Percentiles rank a stretch among this genome's conserved stretches.
phyloP scores from a whole-genome alignment of 2,797 vertebrate genomes.

The Galaxias olidus region DNA sequence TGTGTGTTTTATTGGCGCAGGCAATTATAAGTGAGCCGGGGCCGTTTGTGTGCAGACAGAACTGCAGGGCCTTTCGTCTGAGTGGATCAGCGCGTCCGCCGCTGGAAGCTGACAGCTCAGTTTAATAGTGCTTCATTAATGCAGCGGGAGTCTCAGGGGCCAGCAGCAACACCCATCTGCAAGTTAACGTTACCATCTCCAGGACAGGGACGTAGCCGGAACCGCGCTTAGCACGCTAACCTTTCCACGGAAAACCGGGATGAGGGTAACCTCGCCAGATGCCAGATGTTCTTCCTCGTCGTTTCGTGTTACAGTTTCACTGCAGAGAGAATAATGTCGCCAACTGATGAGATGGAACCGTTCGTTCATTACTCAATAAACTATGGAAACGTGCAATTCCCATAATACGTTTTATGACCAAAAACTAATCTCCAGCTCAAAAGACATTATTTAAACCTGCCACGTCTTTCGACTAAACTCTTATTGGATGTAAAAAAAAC shows the following conservation, averaged over 20 bases:
- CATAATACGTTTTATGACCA: too few relatives aligned
- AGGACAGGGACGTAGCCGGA: neutral
- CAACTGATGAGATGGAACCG: too few relatives aligned
- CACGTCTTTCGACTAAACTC: too few relatives aligned
- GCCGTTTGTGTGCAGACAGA: neutral
- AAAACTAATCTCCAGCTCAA: too few relatives aligned
- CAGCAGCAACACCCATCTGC: neutral
- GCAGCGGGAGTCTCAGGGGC: neutral
- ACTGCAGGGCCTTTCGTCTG: neutral
- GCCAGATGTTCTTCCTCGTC: too few relatives aligned
- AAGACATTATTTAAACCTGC: too few relatives aligned
- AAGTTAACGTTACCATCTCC: neutral
- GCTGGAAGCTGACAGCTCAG: conserved; percentile 9
- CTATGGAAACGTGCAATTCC: too few relatives aligned
- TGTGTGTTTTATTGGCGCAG: conserved; percentile 9
- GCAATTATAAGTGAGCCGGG: conserved; percentile 21
- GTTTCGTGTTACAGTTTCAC: too few relatives aligned
- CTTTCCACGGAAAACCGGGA: neutral
- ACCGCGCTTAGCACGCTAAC: neutral
- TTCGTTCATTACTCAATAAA: too few relatives aligned
- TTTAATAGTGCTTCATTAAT: conserved; percentile 16
- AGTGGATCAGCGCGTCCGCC: neutral
- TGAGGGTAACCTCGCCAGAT: too few relatives aligned
- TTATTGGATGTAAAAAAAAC: too few relatives aligned
- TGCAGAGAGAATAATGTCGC: too few relatives aligned